Conservation (phyloP, 2,797 vertebrate genomes). For the Micromesistius poutassou region DNA sequence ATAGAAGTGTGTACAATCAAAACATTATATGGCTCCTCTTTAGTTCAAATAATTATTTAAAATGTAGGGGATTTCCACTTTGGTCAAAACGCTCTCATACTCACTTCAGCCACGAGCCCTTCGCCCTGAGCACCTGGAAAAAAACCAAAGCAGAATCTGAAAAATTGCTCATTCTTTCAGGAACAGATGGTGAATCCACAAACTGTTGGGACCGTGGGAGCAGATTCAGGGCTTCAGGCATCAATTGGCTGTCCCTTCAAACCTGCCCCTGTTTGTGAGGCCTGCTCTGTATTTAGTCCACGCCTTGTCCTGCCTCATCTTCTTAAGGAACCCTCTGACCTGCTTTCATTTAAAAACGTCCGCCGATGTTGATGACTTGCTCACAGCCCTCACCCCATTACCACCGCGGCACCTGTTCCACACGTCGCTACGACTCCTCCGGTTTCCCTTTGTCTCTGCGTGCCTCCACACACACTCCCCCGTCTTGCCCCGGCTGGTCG, state of each 20-base stretch:
- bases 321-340: neutral
- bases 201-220: neutral
- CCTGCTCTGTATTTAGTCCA: neutral
- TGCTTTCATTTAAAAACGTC: neutral
- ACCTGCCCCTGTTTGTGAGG: neutral
- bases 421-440: neutral
- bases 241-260: neutral
- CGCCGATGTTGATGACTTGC: neutral
- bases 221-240: neutral
- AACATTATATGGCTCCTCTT: neutral
- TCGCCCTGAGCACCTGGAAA: neutral
- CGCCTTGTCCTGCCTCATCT: neutral
- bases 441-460: neutral
- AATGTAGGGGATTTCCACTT: neutral
- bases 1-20: neutral
- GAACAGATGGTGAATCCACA: neutral
- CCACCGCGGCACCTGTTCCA: neutral
- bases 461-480: neutral
- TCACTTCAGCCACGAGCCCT: neutral
- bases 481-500: neutral
- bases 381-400: neutral
- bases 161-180: neutral
- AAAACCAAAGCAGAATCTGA: neutral
- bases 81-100: neutral
- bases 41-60: neutral